These are phyloP conservation scores for Aplysia californica DNA, from an alignment of 1,140 invertebrate species.

Conservation along the genomic window DNA sequence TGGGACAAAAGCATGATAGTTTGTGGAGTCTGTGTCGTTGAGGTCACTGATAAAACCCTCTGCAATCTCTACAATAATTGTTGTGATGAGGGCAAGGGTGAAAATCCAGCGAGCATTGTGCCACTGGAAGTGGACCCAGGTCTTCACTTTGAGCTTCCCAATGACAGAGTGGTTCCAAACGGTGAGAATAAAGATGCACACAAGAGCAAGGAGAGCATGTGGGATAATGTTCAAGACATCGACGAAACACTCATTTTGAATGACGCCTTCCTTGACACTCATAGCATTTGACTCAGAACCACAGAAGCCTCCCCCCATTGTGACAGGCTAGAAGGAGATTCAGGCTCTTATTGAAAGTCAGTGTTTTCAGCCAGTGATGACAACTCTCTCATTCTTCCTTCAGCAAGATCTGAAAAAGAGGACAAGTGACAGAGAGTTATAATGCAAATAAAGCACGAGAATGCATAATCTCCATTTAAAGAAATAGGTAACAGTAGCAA, in stretches of 20 bases:
- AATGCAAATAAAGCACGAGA: too few species aligned
- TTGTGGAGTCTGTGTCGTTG: conserved; percentile 51
- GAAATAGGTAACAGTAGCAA: too few species aligned
- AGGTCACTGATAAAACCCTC: conserved; percentile 58
- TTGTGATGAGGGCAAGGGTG: conserved; percentile 45
- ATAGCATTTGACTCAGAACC: conserved; percentile 50
- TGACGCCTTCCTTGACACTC: conserved; percentile 57
- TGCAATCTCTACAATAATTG: conserved; percentile 52
- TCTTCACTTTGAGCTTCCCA: conserved; percentile 57
- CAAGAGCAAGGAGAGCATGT: conserved; percentile 53
- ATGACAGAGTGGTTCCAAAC: conserved; percentile 59
- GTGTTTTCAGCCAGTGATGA: too few species aligned
- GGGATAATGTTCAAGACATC: conserved; percentile 64
- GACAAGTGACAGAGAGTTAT: too few species aligned
- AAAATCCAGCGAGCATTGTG: conserved; percentile 57
- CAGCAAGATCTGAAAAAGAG: too few species aligned
- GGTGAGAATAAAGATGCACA: conserved; percentile 57
- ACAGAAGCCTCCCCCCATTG: too few species aligned
- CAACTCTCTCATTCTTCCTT: too few species aligned
- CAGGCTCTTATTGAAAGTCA: too few species aligned
- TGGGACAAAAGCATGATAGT: conserved; percentile 58
- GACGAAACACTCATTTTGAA: conserved; percentile 62
- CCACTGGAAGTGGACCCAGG: conserved; percentile 58
- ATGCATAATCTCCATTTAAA: too few species aligned
- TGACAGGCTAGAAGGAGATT: too few species aligned